phyloP scores from a whole-genome alignment of 2,797 vertebrate species.

The Poeciliopsis paucimaculata region DNA sequence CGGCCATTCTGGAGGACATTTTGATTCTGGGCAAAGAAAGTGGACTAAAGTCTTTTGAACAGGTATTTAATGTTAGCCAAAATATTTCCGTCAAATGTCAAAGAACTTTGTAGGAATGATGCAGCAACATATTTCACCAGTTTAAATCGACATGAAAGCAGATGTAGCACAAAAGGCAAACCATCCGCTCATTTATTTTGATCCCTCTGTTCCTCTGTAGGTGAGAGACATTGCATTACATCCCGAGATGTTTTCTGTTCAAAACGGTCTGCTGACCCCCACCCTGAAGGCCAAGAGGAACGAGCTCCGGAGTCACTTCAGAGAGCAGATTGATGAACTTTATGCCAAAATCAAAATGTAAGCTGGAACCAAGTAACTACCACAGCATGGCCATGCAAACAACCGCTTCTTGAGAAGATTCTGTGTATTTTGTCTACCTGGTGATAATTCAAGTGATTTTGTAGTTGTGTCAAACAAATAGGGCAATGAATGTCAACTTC shows the following conservation, averaged over 20 bases:
- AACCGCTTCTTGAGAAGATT: slow-evolving; percentile 11
- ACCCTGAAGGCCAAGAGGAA: slow-evolving; percentile 93
- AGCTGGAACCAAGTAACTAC: slow-evolving; percentile 21
- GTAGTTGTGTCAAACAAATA: slow-evolving; percentile 5
- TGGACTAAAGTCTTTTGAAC: slow-evolving; percentile 96
- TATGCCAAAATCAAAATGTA: slow-evolving; percentile 92
- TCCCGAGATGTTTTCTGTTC: slow-evolving; percentile 89
- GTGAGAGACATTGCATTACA: slow-evolving; percentile 89
- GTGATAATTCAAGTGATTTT: not conserved
- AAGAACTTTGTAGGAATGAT: not conserved
- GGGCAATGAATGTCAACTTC: slow-evolving; percentile 11
- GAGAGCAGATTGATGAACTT: slow-evolving; percentile 89
- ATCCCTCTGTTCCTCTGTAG: slow-evolving; percentile 67
- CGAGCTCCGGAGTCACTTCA: slow-evolving; percentile 87
- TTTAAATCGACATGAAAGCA: not conserved
- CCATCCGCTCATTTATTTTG: not conserved
- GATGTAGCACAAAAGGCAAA: not conserved
- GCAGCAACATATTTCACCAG: not conserved
- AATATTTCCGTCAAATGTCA: not conserved
- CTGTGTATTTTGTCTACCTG: slow-evolving; percentile 5
- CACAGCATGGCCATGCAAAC: slow-evolving; percentile 15
- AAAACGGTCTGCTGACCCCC: slow-evolving; percentile 94
- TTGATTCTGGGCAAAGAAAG: slow-evolving; percentile 88
- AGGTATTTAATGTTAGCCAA: slow-evolving; percentile 79
- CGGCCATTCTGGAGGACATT: slow-evolving; percentile 89